Base-by-base conservation (phyloP, 2,113 vertebrate genomes). In the Pedionomus torquatus region DNA sequence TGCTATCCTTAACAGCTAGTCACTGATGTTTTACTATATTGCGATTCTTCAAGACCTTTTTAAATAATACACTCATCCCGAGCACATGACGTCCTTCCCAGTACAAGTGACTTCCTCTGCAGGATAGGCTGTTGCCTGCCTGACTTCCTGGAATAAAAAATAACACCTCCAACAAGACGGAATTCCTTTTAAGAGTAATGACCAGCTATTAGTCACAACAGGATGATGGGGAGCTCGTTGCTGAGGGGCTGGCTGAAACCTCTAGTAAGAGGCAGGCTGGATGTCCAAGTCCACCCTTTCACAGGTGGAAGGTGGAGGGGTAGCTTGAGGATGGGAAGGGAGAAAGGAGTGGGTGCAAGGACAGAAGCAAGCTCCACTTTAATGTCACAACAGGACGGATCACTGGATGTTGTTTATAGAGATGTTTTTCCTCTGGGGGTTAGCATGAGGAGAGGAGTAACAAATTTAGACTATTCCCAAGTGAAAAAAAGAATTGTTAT, bases 221-320 rank as follows among this genome's bases (percentile, higher is more conserved):
- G 19, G 51, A 48, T 66, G 41, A 69, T 0, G 2, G 24, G 17
- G 43, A 78, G n/a, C 26, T 20, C 0, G 0, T 9, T 82, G 43
- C 15, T 1, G 1, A 52, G 49, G 49, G 64, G 35, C 9, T 72
- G 35, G 26, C 41, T 77, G 24, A 84, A 74, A 75, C 31, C 51
- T 72, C 58, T 0, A 1, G 35, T 10, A 79, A 78, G 51, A 58
- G 20, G 49, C 46, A 69, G 3, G 2, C 8, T 68, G 52, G 57
- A 64, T 48, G 26, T 49, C 55, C 37, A 33, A 2, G 44, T 35
- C 65, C 33, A 85, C 5, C 9, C 43, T 31, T 78, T 70, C 49
- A 65, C 5, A 10, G 33, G 26, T 17, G 10, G 46, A 54, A 89
- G 43, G 78, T 23, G 48, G 48, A n/a, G 17, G 33, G 24, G 37